Conservation (phyloP, 2,113 vertebrate genomes). For the Forbesichthys agassizii region DNA sequence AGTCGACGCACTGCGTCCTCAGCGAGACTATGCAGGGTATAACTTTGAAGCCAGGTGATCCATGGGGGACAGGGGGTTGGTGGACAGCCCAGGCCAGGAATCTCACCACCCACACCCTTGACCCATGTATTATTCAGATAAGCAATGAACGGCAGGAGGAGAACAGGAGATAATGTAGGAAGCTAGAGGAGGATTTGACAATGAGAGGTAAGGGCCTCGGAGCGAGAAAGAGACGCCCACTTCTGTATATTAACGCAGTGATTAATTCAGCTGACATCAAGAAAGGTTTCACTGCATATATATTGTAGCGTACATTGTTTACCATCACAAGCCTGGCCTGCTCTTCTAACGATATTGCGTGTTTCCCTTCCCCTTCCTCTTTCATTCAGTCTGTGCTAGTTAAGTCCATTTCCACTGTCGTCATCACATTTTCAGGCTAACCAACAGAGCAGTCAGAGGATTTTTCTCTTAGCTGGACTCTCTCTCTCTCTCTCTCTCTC, state of each 20-base stretch:
- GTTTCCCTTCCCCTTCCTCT: no score
- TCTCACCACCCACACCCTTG: constrained; percentile 29
- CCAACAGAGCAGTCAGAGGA: no score
- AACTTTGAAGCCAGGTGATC: no score
- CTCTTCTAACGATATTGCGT: no score
- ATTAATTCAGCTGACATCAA: not conserved
- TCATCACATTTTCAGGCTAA: no score
- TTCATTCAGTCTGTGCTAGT: no score
- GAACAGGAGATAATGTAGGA: constrained; percentile 4
- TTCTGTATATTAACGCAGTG: not conserved
- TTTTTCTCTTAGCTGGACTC: not conserved
- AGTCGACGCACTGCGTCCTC: no score
- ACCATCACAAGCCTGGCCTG: no score
- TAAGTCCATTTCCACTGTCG: no score
- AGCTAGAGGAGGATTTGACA: not conserved
- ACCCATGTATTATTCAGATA: constrained; percentile 61
- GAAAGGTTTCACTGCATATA: no score
- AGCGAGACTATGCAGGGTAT: no score
- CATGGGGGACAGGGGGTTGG: constrained; percentile 23
- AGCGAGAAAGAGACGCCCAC: constrained; percentile 18
- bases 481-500: not conserved
- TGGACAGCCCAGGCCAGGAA: constrained; percentile 26
- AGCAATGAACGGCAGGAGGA: constrained; percentile 22
- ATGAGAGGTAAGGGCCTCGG: constrained; percentile 20
- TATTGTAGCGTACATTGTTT: no score